These are phyloP conservation scores for Ganaspis sp. DNA, from an alignment of 1,140 invertebrate genomes.

Conservation along the genomic window DNA sequence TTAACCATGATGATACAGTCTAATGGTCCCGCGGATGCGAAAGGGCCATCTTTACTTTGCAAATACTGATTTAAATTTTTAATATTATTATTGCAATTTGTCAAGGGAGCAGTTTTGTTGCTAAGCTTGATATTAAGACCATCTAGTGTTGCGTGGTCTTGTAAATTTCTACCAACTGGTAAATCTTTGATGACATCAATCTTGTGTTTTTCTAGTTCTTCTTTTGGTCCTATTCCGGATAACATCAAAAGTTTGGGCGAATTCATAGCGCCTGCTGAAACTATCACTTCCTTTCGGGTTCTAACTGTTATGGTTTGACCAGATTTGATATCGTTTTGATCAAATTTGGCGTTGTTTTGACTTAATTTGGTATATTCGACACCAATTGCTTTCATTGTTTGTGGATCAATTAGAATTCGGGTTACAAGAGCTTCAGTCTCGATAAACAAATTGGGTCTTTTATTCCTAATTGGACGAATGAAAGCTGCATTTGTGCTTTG, in stretches of 20 bases:
- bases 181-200: conserved; percentile 77
- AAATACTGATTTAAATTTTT: conserved; percentile 73
- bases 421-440: conserved; percentile 83
- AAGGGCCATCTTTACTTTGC: conserved; percentile 56
- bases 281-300: conserved; percentile 81
- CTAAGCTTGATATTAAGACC: conserved; percentile 74
- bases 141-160: conserved; percentile 80
- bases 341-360: too few species aligned
- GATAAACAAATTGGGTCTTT: conserved; percentile 83
- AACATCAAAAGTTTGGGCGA: too few species aligned
- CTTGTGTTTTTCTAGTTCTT: conserved; percentile 72
- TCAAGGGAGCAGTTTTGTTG: conserved; percentile 73
- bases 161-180: conserved; percentile 84
- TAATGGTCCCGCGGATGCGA: conserved; percentile 63
- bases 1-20: conserved; percentile 54
- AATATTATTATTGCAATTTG: conserved; percentile 72
- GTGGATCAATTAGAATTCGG: conserved; percentile 83
- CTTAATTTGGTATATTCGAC: conserved; percentile 79
- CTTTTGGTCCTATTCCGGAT: not conserved
- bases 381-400: conserved; percentile 82
- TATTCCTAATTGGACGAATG: conserved; percentile 81
- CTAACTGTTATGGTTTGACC: conserved; percentile 69
- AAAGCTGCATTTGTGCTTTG: conserved; percentile 71
- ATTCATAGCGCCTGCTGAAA: conserved; percentile 72
- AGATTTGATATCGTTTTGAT: too few species aligned